Evolutionary conservation across 2,888 invertebrate genomes (phyloP), one percentile per base, ranked within the genome.

Genomic region (Tetragonisca angustula): DNA sequence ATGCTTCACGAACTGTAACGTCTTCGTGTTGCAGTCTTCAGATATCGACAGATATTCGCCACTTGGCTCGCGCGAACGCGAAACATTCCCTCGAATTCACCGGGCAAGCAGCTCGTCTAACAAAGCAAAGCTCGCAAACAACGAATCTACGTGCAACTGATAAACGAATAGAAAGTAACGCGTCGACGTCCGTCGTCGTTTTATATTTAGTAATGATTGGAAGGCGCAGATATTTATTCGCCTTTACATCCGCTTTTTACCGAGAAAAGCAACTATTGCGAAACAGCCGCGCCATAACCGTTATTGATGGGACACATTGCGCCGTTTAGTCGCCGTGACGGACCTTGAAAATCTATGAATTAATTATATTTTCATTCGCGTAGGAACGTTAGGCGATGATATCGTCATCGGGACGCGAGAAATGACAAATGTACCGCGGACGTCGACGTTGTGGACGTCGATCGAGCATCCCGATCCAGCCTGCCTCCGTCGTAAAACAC

Each of bases 291-390:
- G 73, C 82, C 83, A 83, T 83, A 76, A 43, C 77, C 13, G 68
- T 81, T 85, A 81, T 85, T 84, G 78, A 84, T 78, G 85, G 73
- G 78, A 76, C 65, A 81, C 70, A 72, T 76, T 75, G 78, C 72
- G 72, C 24, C 77, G 84, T 85, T 81, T 84, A 77, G 84, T 72
- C 80, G 54, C 75, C 80, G 84, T 76, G 77, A 59, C 77, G 74
- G 81, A 76, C 85, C 85, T 85, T 84, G 85, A 81, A 84, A 83
- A 84, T 84, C 80, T 72, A 84, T 84, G 85, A 85, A 85, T 85
- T 85, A 84, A 85, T 85, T 85, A 84, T 78, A 72, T 36, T n/a
- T n/a, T 64, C 78, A 73, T 69, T 61, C 65, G 70, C 76, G 19
- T n/a, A 24, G 27, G 79, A 73, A 69, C 52, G 70, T 79, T 69